These are phyloP conservation scores for Chionis minor DNA, from an alignment of 2,113 vertebrate species.

Conservation along the genomic window DNA sequence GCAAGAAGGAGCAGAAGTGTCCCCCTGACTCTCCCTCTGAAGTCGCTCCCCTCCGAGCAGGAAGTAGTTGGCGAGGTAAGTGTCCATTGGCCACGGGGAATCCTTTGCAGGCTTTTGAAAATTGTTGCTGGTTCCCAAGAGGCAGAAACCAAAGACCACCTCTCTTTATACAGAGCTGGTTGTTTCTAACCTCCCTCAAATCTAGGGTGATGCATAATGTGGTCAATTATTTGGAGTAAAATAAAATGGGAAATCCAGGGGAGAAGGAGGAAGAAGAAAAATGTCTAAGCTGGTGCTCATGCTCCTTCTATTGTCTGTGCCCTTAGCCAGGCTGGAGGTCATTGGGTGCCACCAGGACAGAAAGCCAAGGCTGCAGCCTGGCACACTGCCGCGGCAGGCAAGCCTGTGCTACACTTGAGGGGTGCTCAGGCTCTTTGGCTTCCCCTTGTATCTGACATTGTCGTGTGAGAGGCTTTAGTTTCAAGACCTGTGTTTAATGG, in stretches of 20 bases:
- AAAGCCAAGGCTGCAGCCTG: background rate
- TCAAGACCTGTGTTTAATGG: background rate
- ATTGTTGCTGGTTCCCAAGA: background rate
- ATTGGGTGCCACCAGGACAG: background rate
- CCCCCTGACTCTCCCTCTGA: slow-evolving; percentile 38
- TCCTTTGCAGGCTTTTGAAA: background rate
- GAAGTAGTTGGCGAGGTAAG: slow-evolving; percentile 36
- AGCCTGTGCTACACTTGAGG: rapidly evolving
- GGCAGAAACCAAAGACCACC: background rate
- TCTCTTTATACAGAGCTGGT: background rate
- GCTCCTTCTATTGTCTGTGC: background rate
- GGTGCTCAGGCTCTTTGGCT: background rate
- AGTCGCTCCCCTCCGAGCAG: background rate
- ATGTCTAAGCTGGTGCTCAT: background rate
- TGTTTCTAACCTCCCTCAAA: background rate
- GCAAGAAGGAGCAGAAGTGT: background rate
- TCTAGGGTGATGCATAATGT: background rate
- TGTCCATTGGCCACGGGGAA: background rate
- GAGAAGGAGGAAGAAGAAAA: background rate
- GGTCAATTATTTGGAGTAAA: background rate
- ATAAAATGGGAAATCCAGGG: background rate
- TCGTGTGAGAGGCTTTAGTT: background rate
- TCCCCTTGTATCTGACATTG: background rate
- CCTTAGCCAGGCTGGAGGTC: background rate
- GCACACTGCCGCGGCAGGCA: rapidly evolving